Base-by-base conservation (phyloP, 1,140 invertebrate species). In the Philopotamus ludificatus region DNA sequence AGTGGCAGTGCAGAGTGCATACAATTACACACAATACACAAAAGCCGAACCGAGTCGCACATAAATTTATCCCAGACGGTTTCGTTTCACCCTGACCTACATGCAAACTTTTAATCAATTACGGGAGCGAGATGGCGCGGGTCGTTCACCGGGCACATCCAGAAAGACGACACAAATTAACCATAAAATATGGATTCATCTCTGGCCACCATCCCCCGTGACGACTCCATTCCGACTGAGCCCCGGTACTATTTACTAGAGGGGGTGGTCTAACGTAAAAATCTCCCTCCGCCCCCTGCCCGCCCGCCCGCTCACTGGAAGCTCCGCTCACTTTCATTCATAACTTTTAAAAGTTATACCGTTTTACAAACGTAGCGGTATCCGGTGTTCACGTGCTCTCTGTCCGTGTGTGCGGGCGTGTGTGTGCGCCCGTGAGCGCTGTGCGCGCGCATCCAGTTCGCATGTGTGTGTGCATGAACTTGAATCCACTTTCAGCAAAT, bases 301-400 rank as follows among this genome's bases (percentile, higher is more conserved):
- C 51, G 28, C 42, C 53, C 42, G 28, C 55, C 7, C n/a, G 22
- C 28, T n/a, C n/a, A n/a, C n/a, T n/a, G n/a, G n/a, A n/a, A n/a
- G n/a, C n/a, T 42, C 55, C 66, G 49, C 49, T 64, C 57, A 42
- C 62, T 68, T 68, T 68, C 66, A 68, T 68, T 68, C 66, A 68
- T 68, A 68, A 68, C 66, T 68, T 68, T 68, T 68, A 65, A 68
- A 68, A 68, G 62, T 59, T 60, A 60, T 60, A 34, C 41, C 57
- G 57, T 60, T 60, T 60, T 60, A 60, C 53, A 57, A 25, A 41
- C 53, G 53, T 21, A n/a, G 53, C 53, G 53, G 4, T 20, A 16
- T 47, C n/a, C 3, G 10, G 44, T 47, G 44, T 47, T 7, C 44
- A 16, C 10, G 44, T 34, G 28, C n/a, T 2, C 26, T 22, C 10